phyloP scores from a whole-genome alignment of 1,140 invertebrate genomes.

The Panulirus ornatus region DNA sequence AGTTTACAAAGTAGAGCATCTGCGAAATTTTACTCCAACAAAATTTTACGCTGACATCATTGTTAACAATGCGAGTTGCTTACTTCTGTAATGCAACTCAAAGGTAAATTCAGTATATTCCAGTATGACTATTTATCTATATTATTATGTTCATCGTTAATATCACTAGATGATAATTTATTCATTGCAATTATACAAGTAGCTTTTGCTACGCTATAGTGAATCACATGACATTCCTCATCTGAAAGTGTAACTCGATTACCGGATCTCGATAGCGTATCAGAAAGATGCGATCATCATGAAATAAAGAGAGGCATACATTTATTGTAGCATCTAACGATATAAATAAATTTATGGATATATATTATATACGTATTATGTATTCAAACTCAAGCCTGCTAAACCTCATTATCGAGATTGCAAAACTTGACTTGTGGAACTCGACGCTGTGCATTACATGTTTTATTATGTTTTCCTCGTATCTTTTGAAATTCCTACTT shows the following conservation, averaged over 20 bases:
- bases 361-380: too few species aligned
- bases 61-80: slow-evolving; percentile 65
- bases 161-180: neutral
- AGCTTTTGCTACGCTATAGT: neutral
- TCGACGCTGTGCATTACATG: too few species aligned
- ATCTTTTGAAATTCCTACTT: too few species aligned
- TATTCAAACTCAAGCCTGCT: too few species aligned
- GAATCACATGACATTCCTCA: slow-evolving; percentile 30
- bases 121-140: neutral
- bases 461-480: too few species aligned
- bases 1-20: neutral
- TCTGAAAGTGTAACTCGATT: slow-evolving; percentile 44
- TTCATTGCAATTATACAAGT: neutral
- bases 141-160: neutral
- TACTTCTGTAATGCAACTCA: slow-evolving; percentile 51
- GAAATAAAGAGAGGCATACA: neutral
- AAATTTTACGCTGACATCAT: slow-evolving; percentile 55
- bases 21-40: slow-evolving; percentile 45
- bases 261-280: slow-evolving; percentile 38
- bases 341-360: too few species aligned
- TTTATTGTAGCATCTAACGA: too few species aligned
- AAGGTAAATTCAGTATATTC: neutral
- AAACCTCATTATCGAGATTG: too few species aligned
- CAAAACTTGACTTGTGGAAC: too few species aligned
- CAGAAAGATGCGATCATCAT: neutral